Conservation (phyloP, 2,113 vertebrate genomes). For the Oncorhynchus mykiss region DNA sequence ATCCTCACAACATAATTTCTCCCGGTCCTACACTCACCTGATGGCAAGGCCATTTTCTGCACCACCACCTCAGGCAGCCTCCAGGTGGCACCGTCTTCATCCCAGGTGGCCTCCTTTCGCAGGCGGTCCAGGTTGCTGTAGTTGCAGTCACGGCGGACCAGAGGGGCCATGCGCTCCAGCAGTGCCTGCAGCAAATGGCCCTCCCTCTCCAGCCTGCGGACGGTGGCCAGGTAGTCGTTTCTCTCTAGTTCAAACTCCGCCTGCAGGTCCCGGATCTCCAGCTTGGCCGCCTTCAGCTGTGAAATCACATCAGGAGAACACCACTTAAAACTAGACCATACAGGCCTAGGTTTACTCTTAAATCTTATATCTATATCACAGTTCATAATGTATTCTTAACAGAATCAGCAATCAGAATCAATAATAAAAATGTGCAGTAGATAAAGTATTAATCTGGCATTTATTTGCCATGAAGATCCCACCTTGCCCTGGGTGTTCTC, state of each 20-base stretch:
- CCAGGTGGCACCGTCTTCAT: constrained; percentile 82
- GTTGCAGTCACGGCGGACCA: constrained; percentile 83
- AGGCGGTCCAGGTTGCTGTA: constrained; percentile 86
- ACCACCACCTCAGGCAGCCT: constrained; percentile 80
- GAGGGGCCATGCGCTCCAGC: constrained; percentile 79
- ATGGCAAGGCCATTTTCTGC: constrained; percentile 80
- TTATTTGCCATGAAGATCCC: constrained; percentile 13
- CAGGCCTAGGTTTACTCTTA: neutral
- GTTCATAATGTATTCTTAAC: too few species aligned
- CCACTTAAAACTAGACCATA: neutral
- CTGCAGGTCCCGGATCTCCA: constrained; percentile 87
- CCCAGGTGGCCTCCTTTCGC: constrained; percentile 78
- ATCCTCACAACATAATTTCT: neutral
- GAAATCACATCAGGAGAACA: neutral
- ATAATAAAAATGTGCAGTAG: too few species aligned
- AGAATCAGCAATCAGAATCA: too few species aligned
- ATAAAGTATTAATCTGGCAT: neutral
- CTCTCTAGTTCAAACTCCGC: constrained; percentile 84
- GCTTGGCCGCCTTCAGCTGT: constrained; percentile 82
- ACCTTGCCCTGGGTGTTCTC: constrained; percentile 85
- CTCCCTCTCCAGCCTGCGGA: constrained; percentile 80
- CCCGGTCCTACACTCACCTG: constrained; percentile 71
- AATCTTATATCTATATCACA: too few species aligned
- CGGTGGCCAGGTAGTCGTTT: constrained; percentile 81
- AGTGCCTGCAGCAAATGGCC: constrained; percentile 79